Conservation (phyloP, 1,140 invertebrate species). For the Macrobrachium nipponense region DNA sequence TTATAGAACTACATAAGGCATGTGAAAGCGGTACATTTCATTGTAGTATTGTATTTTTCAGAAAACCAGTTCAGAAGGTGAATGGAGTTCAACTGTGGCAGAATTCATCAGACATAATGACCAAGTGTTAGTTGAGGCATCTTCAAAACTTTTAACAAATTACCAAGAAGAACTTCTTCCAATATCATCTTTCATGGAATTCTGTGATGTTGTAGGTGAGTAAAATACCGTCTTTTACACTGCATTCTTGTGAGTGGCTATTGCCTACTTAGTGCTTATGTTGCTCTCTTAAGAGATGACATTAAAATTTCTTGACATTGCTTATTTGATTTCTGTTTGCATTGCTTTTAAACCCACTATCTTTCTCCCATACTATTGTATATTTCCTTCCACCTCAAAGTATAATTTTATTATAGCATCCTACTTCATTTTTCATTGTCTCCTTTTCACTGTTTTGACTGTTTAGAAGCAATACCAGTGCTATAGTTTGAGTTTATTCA, state of each 20-base stretch:
- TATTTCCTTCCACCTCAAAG: too few species aligned
- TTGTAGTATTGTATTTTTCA: slow-evolving; percentile 25
- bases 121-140: slow-evolving; percentile 86
- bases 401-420: too few species aligned
- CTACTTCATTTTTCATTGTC: too few species aligned
- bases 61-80: slow-evolving; percentile 75
- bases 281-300: too few species aligned
- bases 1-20: too few species aligned
- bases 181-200: slow-evolving; percentile 89
- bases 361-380: too few species aligned
- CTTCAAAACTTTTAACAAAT: slow-evolving; percentile 82
- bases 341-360: too few species aligned
- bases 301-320: too few species aligned
- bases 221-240: slow-evolving; percentile 40
- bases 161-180: slow-evolving; percentile 92
- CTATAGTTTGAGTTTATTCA: too few species aligned
- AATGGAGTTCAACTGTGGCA: slow-evolving; percentile 89
- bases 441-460: too few species aligned
- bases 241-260: not conserved
- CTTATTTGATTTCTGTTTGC: too few species aligned
- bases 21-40: not conserved
- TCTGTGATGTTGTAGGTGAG: slow-evolving; percentile 88
- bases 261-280: not conserved
- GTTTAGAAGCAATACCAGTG: too few species aligned
- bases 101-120: slow-evolving; percentile 96